These are phyloP conservation scores for Phylloscopus trochiloides DNA, from an alignment of 2,113 vertebrate genomes.

Conservation along the genomic window DNA sequence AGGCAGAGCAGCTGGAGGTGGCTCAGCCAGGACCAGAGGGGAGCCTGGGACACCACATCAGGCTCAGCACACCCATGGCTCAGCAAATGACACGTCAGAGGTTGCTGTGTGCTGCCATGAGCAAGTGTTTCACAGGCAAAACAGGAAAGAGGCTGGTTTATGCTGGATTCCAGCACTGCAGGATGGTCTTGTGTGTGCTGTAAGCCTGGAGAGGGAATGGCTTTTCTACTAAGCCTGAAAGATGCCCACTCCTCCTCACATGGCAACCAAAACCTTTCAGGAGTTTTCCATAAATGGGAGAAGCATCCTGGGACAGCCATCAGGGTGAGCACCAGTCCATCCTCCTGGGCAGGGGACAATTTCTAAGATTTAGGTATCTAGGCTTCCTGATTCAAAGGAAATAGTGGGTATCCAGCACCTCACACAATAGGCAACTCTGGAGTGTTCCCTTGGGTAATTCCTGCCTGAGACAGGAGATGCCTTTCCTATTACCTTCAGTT, in stretches of 20 bases:
- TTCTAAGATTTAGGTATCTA: neutral
- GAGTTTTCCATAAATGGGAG: neutral
- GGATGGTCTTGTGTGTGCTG: neutral
- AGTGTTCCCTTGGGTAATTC: neutral
- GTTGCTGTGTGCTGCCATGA: rapidly evolving
- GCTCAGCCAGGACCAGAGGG: rapidly evolving
- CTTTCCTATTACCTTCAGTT: neutral
- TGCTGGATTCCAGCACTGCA: neutral
- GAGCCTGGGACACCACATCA: rapidly evolving
- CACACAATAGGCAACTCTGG: neutral
- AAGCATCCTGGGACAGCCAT: neutral
- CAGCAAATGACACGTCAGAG: neutral
- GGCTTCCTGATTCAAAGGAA: neutral
- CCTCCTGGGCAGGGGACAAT: neutral
- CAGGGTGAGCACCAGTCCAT: neutral
- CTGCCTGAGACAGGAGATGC: neutral
- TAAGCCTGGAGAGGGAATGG: neutral
- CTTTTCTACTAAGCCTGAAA: neutral
- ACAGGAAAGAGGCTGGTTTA: neutral
- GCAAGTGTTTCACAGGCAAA: neutral
- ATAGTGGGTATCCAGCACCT: neutral
- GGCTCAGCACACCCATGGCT: neutral
- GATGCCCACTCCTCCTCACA: rapidly evolving
- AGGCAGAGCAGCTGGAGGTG: rapidly evolving
- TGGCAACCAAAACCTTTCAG: neutral